Evolutionary conservation across 2,113 vertebrate species (phyloP).

Genomic region (Lophius piscatorius): DNA sequence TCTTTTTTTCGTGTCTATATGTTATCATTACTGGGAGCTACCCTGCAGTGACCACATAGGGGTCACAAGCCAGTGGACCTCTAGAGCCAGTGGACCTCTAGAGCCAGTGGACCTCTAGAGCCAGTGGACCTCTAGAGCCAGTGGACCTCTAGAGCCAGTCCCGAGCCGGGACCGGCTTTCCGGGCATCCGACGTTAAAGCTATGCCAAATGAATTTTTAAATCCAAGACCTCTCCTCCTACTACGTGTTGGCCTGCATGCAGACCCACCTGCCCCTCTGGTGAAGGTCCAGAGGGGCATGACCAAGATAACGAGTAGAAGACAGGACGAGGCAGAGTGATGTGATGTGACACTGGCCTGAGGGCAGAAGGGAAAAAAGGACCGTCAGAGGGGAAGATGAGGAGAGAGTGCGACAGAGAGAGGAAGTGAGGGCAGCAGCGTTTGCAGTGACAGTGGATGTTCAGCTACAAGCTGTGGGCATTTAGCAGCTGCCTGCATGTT

Average conservation of each 20-base stretch:
- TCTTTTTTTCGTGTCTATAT: too few relatives aligned
- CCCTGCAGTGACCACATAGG: too few relatives aligned
- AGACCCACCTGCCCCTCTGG: slow-evolving; percentile 17
- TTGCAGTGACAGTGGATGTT: slow-evolving; percentile 52
- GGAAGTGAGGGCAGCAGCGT: slow-evolving; percentile 18
- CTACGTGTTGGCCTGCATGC: background rate
- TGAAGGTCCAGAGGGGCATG: background rate
- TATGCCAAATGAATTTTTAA: too few relatives aligned
- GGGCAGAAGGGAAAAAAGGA: slow-evolving; percentile 34
- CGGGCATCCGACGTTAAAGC: too few relatives aligned
- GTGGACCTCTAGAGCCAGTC: too few relatives aligned
- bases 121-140: too few relatives aligned
- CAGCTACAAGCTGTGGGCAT: slow-evolving; percentile 64
- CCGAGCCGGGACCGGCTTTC: too few relatives aligned
- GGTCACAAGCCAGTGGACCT: too few relatives aligned
- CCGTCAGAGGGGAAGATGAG: slow-evolving; percentile 22
- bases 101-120: too few relatives aligned
- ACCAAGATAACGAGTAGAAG: background rate
- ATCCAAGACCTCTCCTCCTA: too few relatives aligned
- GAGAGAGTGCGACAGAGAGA: slow-evolving; percentile 35
- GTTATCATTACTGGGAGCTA: too few relatives aligned
- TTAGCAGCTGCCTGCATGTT: slow-evolving; percentile 69
- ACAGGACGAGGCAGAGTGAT: slow-evolving; percentile 34
- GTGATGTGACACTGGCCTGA: slow-evolving; percentile 59
- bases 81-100: too few relatives aligned